Percentiles rank a stretch among this genome's conserved stretches.
phyloP scores from a whole-genome alignment of 2,888 invertebrate genomes.

The Rhynchonema sp. region DNA sequence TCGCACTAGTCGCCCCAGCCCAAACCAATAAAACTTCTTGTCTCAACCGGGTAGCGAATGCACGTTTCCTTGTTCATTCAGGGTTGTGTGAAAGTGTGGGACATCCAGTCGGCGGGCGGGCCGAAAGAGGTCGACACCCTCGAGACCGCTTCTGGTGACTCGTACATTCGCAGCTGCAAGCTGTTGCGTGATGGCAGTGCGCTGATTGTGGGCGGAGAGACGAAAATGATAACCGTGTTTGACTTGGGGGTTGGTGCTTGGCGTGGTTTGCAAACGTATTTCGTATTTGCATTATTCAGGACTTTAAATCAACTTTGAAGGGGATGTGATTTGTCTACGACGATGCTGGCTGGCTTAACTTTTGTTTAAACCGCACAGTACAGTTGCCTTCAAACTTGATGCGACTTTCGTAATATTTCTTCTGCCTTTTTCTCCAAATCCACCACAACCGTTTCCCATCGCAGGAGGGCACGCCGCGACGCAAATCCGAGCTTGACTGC shows the following conservation, averaged over 20 bases:
- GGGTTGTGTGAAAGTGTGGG: slow-evolving; percentile 92
- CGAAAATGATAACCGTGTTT: slow-evolving; percentile 84
- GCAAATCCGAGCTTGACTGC: slow-evolving; percentile 71
- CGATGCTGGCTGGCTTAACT: too few relatives aligned
- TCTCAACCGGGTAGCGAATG: too few relatives aligned
- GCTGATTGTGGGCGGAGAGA: slow-evolving; percentile 85
- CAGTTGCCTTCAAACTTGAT: too few relatives aligned
- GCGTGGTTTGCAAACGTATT: too few relatives aligned
- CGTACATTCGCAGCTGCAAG: not conserved
- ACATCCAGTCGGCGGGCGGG: slow-evolving; percentile 29
- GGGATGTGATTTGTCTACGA: too few relatives aligned
- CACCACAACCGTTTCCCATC: not conserved
- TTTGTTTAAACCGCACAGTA: not conserved
- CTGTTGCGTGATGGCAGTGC: slow-evolving; percentile 50
- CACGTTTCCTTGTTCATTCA: slow-evolving; percentile 12
- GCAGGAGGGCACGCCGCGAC: not conserved
- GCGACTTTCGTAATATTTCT: not conserved
- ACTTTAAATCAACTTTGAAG: too few relatives aligned
- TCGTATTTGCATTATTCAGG: too few relatives aligned
- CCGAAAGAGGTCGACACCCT: not conserved
- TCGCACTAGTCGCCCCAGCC: too few relatives aligned
- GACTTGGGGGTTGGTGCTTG: slow-evolving; percentile 54
- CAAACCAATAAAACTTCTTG: too few relatives aligned
- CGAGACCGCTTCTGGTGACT: slow-evolving; percentile 28
- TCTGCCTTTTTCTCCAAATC: not conserved